phyloP scores from a whole-genome alignment of 2,888 invertebrate genomes.

The Meta bourneti region DNA sequence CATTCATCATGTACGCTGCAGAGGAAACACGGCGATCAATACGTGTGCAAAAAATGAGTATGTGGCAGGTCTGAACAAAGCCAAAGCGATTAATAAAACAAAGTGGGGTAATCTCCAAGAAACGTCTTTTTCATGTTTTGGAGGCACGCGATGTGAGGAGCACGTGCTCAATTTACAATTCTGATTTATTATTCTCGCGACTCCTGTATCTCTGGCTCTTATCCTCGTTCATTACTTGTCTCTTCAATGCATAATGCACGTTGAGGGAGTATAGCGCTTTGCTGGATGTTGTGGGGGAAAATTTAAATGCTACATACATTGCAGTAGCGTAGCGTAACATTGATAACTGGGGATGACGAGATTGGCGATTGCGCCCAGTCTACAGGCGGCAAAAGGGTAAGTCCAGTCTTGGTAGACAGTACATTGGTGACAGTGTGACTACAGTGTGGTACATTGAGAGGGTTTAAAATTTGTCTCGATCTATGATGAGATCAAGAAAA shows the following conservation, averaged over 20 bases:
- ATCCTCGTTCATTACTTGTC: not conserved
- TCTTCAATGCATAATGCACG: not conserved
- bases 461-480: too few relatives aligned
- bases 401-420: too few relatives aligned
- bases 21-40: not conserved
- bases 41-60: constrained; percentile 6
- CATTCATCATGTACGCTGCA: constrained; percentile 21
- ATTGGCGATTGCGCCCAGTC: too few relatives aligned
- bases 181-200: constrained; percentile 1
- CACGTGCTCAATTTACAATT: constrained; percentile 35
- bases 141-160: constrained; percentile 9
- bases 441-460: too few relatives aligned
- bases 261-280: not conserved
- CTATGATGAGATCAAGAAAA: too few relatives aligned
- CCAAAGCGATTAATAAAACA: constrained; percentile 52
- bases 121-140: constrained; percentile 27
- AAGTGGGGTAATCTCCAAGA: constrained; percentile 37
- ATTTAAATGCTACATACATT: not conserved
- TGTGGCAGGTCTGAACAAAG: constrained; percentile 31
- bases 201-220: not conserved
- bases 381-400: too few relatives aligned
- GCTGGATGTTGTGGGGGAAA: not conserved
- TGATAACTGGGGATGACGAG: too few relatives aligned
- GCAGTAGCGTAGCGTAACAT: too few relatives aligned
- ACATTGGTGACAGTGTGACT: too few relatives aligned